Conservation (phyloP, 2,797 vertebrate genomes). For the Stomatorhinus walkeri region DNA sequence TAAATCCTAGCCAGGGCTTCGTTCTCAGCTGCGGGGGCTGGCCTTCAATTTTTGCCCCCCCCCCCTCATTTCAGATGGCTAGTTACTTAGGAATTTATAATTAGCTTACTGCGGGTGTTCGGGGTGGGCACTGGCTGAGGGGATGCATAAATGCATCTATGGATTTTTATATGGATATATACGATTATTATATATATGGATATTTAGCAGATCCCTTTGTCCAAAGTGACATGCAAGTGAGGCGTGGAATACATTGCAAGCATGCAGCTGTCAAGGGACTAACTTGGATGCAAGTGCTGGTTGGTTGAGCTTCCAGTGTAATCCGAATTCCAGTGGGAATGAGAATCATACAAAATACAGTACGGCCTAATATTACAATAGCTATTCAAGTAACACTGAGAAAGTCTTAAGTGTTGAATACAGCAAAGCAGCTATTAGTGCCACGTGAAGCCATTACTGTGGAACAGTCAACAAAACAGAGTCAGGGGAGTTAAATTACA, state of each 20-base stretch:
- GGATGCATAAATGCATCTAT: neutral
- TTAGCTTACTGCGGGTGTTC: slow-evolving; percentile 58
- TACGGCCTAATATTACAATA: neutral
- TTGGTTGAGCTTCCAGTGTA: neutral
- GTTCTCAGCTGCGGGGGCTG: slow-evolving; percentile 46
- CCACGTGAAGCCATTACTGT: neutral
- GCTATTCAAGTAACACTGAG: neutral
- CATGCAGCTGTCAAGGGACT: neutral
- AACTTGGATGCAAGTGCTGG: neutral
- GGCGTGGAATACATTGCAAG: neutral
- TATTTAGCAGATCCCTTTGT: neutral
- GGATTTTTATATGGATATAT: neutral
- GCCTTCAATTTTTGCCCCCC: slow-evolving; percentile 39
- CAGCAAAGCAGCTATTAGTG: neutral
- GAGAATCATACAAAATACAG: neutral
- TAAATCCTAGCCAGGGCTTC: slow-evolving; percentile 39
- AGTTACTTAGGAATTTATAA: slow-evolving; percentile 57
- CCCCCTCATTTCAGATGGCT: neutral
- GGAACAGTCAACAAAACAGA: neutral
- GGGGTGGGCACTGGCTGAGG: slow-evolving; percentile 32
- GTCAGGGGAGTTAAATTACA: neutral
- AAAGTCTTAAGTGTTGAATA: neutral
- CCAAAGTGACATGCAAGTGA: neutral
- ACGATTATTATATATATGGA: neutral
- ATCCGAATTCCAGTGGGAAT: neutral